phyloP scores from a whole-genome alignment of 2,888 invertebrate species.

The Cephus pygmeus region DNA sequence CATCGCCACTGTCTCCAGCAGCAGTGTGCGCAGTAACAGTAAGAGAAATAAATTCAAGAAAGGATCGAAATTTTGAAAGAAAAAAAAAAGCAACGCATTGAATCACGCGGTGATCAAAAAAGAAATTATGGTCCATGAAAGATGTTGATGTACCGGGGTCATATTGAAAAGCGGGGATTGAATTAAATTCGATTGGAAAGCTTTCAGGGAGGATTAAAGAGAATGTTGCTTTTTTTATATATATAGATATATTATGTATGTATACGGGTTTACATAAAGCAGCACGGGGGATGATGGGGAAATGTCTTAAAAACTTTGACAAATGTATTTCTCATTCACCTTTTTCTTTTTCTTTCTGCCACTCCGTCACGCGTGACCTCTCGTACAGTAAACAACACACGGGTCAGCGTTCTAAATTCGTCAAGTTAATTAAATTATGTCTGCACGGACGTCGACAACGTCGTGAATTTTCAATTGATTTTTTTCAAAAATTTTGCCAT shows the following conservation, averaged over 20 bases:
- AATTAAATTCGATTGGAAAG: not conserved
- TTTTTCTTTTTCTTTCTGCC: not conserved
- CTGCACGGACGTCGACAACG: not conserved
- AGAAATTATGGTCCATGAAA: too few relatives aligned
- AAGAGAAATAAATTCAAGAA: not conserved
- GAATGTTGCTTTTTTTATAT: conserved; percentile 29
- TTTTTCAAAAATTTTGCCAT: not conserved
- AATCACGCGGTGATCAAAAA: not conserved
- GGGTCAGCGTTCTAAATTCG: conserved; percentile 44
- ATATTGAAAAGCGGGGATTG: not conserved
- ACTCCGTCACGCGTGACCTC: not conserved
- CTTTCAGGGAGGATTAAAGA: not conserved
- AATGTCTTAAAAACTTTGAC: conserved; percentile 52
- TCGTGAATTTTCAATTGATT: not conserved
- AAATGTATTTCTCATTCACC: conserved; percentile 46
- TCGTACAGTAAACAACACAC: not conserved
- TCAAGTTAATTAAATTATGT: conserved; percentile 9
- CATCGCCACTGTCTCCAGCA: not conserved
- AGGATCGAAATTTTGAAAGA: too few relatives aligned
- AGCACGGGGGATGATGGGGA: conserved; percentile 57
- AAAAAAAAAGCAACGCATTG: not conserved
- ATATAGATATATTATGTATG: conserved; percentile 50
- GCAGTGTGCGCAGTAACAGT: too few relatives aligned
- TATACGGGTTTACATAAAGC: conserved; percentile 60
- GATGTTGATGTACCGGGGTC: too few relatives aligned